phyloP scores from a whole-genome alignment of 2,113 vertebrate species.

The Odocoileus hemionus region DNA sequence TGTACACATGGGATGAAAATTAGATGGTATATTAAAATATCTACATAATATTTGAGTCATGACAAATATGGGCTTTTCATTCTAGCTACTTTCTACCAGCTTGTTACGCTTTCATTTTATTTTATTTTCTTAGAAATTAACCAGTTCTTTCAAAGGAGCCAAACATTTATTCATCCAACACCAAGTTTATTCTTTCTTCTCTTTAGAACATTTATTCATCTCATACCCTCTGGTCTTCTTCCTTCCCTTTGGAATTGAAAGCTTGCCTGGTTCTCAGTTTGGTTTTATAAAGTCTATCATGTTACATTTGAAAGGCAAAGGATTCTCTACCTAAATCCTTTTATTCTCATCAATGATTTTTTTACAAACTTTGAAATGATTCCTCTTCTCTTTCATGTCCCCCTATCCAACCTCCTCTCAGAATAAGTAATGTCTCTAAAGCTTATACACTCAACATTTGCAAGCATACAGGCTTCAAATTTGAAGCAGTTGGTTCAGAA shows the following conservation, averaged over 20 bases:
- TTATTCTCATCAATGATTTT: not conserved
- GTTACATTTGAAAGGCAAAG: not conserved
- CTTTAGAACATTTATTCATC: not conserved
- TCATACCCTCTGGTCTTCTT: not conserved
- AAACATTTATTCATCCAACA: not conserved
- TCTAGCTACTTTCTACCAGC: not conserved
- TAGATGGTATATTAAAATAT: slow-evolving; percentile 9
- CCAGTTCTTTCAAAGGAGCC: not conserved
- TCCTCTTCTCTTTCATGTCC: not conserved
- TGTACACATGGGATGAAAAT: slow-evolving; percentile 54
- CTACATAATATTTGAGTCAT: not conserved
- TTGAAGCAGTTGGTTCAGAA: not conserved
- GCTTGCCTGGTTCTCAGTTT: not conserved
- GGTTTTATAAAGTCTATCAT: not conserved
- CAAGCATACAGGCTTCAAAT: not conserved
- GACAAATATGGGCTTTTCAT: slow-evolving; percentile 29
- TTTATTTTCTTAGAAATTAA: slow-evolving; percentile 1
- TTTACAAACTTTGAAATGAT: not conserved
- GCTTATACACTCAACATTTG: not conserved
- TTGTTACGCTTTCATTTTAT: not conserved
- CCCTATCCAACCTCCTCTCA: not conserved
- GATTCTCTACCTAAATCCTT: not conserved
- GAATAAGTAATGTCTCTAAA: not conserved
- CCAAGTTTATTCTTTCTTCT: not conserved
- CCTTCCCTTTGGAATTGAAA: not conserved